These are phyloP conservation scores for Yasuhikotakia modesta DNA, from an alignment of 2,797 vertebrate genomes.

Conservation along the genomic window DNA sequence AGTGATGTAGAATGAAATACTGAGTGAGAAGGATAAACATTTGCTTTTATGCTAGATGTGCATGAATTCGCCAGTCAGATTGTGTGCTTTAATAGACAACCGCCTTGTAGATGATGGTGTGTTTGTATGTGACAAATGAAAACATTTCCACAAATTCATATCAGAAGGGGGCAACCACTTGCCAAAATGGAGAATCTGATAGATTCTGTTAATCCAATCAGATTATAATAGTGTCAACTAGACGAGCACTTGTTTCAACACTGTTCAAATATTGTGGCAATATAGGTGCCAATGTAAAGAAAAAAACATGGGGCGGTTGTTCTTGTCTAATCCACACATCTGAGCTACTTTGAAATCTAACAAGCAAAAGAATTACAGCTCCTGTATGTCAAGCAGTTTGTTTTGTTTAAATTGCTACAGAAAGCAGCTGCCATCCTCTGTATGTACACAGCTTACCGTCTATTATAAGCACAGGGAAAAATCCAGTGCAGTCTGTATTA, in stretches of 20 bases:
- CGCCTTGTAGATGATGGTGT: conserved; percentile 15
- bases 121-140: conserved; percentile 28
- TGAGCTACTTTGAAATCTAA: conserved; percentile 56
- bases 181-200: neutral
- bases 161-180: conserved; percentile 1
- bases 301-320: conserved; percentile 46
- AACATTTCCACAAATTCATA: conserved; percentile 30
- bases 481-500: conserved; percentile 24
- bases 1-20: conserved; percentile 59
- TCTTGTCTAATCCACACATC: conserved; percentile 52
- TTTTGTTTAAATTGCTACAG: conserved; percentile 57
- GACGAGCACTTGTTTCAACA: neutral
- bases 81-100: conserved; percentile 32
- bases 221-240: conserved; percentile 3
- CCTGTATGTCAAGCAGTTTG: conserved; percentile 54
- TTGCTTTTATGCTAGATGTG: conserved; percentile 54
- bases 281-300: conserved; percentile 35
- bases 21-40: conserved; percentile 59
- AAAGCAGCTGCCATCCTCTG: conserved; percentile 61
- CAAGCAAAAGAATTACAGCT: conserved; percentile 61
- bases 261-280: conserved; percentile 31
- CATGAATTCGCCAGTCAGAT: conserved; percentile 51
- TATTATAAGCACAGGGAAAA: conserved; percentile 45
- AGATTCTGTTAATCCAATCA: conserved; percentile 30
- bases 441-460: conserved; percentile 51